A percentile compares a stretch with the other conserved stretches of the same genome.
Evolutionary conservation across 2,113 vertebrate species (phyloP).

Genomic region (Megatriorchis doriae): DNA sequence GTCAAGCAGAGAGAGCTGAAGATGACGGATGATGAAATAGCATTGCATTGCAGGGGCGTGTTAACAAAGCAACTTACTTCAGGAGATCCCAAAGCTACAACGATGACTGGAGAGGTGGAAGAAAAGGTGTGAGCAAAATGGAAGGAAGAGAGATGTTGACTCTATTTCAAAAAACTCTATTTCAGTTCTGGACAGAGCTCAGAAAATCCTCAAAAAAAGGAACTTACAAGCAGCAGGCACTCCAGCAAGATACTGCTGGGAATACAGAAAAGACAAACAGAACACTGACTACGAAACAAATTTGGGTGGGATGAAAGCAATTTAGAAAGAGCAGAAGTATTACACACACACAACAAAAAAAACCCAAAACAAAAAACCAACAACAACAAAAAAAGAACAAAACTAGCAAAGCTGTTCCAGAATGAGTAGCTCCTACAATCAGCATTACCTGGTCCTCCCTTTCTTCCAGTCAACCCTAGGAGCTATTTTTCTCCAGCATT

Average conservation of each 20-base stretch:
- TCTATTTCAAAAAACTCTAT: background rate
- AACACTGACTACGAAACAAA: background rate
- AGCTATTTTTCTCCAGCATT: background rate
- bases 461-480: background rate
- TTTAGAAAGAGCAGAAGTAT: background rate
- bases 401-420: background rate
- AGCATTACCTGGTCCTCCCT: background rate
- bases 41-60: rapidly evolving
- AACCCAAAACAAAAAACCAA: no score
- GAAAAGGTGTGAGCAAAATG: background rate
- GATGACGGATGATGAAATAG: background rate
- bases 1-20: background rate
- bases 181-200: background rate
- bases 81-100: background rate
- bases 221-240: background rate
- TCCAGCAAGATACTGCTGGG: background rate
- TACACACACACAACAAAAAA: no score
- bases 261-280: background rate
- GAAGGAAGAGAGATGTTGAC: background rate
- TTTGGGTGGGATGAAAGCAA: background rate
- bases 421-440: background rate
- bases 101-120: background rate
- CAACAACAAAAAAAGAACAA: no score
- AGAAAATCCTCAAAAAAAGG: background rate
- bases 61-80: background rate